Evolutionary conservation across 2,797 vertebrate genomes (phyloP).

Genomic region (Jordanella pulchra): DNA sequence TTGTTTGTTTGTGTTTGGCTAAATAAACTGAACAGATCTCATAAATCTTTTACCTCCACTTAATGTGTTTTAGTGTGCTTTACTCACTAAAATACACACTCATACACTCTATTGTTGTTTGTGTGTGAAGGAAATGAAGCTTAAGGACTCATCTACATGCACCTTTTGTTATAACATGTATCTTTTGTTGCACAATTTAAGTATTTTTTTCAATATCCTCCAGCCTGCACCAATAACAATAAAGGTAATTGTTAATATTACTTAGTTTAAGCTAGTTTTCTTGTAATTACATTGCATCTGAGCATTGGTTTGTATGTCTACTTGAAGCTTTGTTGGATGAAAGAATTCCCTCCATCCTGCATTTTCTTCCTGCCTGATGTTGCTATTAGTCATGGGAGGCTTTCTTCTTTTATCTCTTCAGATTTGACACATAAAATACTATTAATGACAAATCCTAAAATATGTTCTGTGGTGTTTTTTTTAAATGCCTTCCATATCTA

Average conservation of each 20-base stretch:
- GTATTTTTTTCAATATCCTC: slow-evolving; percentile 78
- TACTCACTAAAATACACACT: slow-evolving; percentile 5
- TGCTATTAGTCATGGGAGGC: slow-evolving; percentile 75
- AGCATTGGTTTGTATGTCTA: slow-evolving; percentile 68
- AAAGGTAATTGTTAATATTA: slow-evolving; percentile 81
- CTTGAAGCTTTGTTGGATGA: slow-evolving; percentile 62
- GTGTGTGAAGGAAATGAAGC: slow-evolving; percentile 25
- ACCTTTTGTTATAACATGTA: slow-evolving; percentile 46
- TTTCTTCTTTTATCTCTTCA: slow-evolving; percentile 38
- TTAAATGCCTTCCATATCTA: slow-evolving; percentile 73
- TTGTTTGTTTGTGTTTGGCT: slow-evolving; percentile 16
- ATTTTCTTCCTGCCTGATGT: slow-evolving; percentile 65
- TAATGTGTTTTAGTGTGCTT: slow-evolving; percentile 6
- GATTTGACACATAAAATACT: slow-evolving; percentile 17
- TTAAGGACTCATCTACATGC: slow-evolving; percentile 36
- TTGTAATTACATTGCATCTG: slow-evolving; percentile 67
- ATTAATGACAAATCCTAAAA: slow-evolving; percentile 3
- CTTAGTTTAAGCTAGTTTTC: slow-evolving; percentile 68
- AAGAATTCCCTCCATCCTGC: slow-evolving; percentile 56
- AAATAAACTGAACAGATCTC: slow-evolving; percentile 12
- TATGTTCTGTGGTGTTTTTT: slow-evolving; percentile 1
- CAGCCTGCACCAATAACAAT: slow-evolving; percentile 84
- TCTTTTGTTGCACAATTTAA: slow-evolving; percentile 74
- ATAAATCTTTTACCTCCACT: slow-evolving; percentile 15
- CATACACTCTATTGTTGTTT: slow-evolving; percentile 14